A percentile compares a stretch with the other conserved stretches of the same genome.
Evolutionary conservation across 2,113 vertebrate genomes (phyloP).

Genomic region (Hemiprocne comata): DNA sequence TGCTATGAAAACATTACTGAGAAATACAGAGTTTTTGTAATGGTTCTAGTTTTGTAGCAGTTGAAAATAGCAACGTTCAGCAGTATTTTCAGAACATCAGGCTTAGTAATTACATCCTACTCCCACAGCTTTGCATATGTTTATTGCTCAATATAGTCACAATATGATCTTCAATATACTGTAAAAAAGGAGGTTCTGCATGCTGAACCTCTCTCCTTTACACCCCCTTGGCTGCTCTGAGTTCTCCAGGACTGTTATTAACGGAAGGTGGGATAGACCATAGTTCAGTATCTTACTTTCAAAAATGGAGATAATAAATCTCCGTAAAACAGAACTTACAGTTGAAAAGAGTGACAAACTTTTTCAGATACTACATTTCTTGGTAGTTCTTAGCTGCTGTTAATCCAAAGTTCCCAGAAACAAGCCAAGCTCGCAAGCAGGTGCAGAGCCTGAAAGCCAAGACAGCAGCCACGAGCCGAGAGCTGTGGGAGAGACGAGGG

Average conservation of each 20-base stretch:
- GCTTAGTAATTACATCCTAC: not conserved
- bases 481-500: not conserved
- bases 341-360: not conserved
- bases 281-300: not conserved
- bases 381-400: not conserved
- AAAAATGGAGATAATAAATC: not conserved
- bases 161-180: not conserved
- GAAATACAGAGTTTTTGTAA: not conserved
- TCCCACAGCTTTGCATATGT: not conserved
- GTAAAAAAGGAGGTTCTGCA: not conserved
- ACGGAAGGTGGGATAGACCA: not conserved
- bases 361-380: not conserved
- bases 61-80: not conserved
- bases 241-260: accelerated
- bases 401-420: not conserved
- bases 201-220: not conserved
- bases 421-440: not conserved
- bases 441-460: not conserved
- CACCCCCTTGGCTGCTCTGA: not conserved
- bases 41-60: not conserved
- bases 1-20: not conserved
- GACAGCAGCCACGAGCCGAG: accelerated
- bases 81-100: not conserved
- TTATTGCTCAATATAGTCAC: not conserved
- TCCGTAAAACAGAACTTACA: not conserved